A percentile compares a stretch with the other conserved stretches of the same genome.
Evolutionary conservation across 2,113 vertebrate genomes (phyloP).

Genomic region (Meles meles): DNA sequence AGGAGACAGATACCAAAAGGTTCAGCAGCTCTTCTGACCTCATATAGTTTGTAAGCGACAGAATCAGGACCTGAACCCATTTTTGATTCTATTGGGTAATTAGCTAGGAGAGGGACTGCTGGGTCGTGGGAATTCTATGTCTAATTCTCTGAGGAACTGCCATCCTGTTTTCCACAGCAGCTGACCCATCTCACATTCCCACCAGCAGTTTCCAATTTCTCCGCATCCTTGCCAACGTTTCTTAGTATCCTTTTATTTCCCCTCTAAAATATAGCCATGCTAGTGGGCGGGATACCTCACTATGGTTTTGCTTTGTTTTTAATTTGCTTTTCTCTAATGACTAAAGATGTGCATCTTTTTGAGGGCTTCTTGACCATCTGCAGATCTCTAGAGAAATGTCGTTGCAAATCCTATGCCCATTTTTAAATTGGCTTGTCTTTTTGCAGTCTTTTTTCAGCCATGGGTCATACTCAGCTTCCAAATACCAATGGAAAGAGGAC

Average conservation of each 20-base stretch:
- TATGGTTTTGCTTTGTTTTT: not conserved
- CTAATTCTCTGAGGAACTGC: not conserved
- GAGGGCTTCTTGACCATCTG: not conserved
- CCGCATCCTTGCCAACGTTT: not conserved
- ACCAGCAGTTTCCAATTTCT: not conserved
- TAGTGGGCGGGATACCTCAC: not conserved
- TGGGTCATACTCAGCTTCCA: not conserved
- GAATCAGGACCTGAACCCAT: not conserved
- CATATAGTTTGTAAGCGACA: not conserved
- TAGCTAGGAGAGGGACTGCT: not conserved
- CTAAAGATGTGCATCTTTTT: not conserved
- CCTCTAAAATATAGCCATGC: not conserved
- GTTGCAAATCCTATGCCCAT: not conserved
- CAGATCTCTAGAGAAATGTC: not conserved
- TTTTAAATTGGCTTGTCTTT: not conserved
- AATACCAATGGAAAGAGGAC: not conserved
- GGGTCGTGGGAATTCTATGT: not conserved
- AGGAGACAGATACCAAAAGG: not conserved
- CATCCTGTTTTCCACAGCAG: not conserved
- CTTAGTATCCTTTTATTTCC: not conserved
- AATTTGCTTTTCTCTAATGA: not conserved
- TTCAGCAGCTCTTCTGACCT: not conserved
- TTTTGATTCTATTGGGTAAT: not conserved
- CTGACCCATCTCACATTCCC: not conserved
- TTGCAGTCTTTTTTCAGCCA: not conserved